Evolutionary conservation across 2,113 vertebrate genomes (phyloP), one percentile per base, ranked within the genome.

Genomic region (Ancistrus triradiatus): DNA sequence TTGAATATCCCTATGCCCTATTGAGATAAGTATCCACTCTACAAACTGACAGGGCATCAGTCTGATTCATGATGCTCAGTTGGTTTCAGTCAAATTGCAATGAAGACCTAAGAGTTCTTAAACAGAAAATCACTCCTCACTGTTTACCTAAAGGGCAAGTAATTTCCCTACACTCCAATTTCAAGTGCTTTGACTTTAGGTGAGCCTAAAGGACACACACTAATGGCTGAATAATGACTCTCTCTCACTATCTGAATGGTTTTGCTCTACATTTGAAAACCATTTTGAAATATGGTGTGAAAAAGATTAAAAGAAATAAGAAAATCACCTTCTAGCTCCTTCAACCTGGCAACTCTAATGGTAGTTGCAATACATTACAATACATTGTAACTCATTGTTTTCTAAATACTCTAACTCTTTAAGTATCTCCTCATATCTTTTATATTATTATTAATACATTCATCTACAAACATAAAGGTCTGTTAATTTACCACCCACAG

Each of bases 121-220:
- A 44, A 2, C 61, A 70, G 46, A 49, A 55, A 21, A 63, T 50
- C 21, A n/a, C 8, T 31, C 15, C 13, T 33, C 21, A 38, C 42
- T 63, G 14, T 64, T 58, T 44, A 52, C 14, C 38, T 51, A 59
- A 42, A 25, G n/a, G 46, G 27, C 47, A 51, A 53, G 17, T 59
- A 47, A 53, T 25, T 47, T 42, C 7, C 35, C 17, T 42, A 51
- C 47, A 42, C 13, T 18, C 21, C 37, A 35, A 27, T 43, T 42
- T 46, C 24, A 61, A 61, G 49, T 61, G 38, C 50, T 52, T 11
- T 64, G 55, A 70, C 61, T 64, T 65, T 59, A 37, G 21, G 14
- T 38, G 27, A 52, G 28, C 55, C 14, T 65, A 11, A 70, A 64
- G 28, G 61, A 53, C 48, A 48, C 22, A 38, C 13, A 55, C 35